phyloP scores from a whole-genome alignment of 2,113 vertebrate species.

The Chamaea fasciata region DNA sequence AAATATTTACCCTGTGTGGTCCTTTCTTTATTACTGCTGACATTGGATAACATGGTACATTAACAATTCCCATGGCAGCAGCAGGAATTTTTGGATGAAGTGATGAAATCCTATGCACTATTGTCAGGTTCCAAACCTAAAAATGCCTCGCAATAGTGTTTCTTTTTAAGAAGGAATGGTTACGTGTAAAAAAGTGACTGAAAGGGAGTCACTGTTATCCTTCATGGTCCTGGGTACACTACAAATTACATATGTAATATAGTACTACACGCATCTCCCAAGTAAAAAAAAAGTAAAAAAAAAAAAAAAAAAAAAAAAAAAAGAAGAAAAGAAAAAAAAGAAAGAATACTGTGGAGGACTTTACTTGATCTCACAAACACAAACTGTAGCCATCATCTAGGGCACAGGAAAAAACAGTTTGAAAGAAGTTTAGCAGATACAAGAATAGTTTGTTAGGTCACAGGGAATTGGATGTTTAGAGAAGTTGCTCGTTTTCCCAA shows the following conservation, averaged over 20 bases:
- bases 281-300: not conserved
- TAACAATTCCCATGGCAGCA: not conserved
- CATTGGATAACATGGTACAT: not conserved
- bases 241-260: not conserved
- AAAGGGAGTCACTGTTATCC: not conserved
- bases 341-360: not conserved
- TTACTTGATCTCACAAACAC: not conserved
- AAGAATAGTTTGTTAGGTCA: not conserved
- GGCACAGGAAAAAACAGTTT: not conserved
- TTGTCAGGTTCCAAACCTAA: not conserved
- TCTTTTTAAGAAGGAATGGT: not conserved
- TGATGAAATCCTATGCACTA: not conserved
- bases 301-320: not conserved
- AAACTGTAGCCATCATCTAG: not conserved
- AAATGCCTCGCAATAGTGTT: not conserved
- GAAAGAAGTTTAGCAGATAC: not conserved
- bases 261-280: not conserved
- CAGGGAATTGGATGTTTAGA: not conserved
- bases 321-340: not conserved
- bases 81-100: not conserved
- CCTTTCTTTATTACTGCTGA: not conserved
- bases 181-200: not conserved
- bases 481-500: constrained; percentile 7
- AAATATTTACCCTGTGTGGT: not conserved
- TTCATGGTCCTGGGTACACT: not conserved